Base-by-base conservation (phyloP, 2,888 invertebrate genomes). In the Rotaria magnacalcarata region DNA sequence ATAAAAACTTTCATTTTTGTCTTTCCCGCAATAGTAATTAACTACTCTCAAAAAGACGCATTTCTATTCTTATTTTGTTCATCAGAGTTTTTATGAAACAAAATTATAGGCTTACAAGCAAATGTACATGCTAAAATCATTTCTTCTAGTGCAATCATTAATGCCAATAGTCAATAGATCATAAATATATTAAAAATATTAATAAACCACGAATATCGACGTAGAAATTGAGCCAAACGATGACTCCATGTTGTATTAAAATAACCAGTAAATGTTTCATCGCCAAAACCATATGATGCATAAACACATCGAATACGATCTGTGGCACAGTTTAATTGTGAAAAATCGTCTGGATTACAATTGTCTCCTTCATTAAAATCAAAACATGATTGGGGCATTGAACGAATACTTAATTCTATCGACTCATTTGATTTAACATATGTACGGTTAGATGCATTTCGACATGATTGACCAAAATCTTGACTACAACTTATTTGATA, bases 41-140 rank as follows among this genome's bases (percentile, higher is more conserved):
- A 34, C 34, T 34, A 2, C 34, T 34, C 34, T 34, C 1, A 34
- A 34, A 34, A 34, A 34, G 34, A 34, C 34, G 34, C 34, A 34
- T 2, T 34, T 34, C 34, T 34, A 34, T 34, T 34, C 34, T 1
- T 34, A 34, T 34, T 34, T 34, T 34, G 34, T 34, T 34, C 34
- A 34, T 34, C 4, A 3, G 8, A 16, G 34, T 27, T 19, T 34
- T 34, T 7, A 21, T 21, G 6, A 34, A 14, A 34, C 4, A 34
- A 67, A 19, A 7, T 6, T 14, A 67, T 14, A 5, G 2, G 1
- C 34, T 67, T 34, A 67, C 67, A 67, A 67, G 34, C 67, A 67
- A 67, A 67, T 67, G 67, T 67, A 67, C 67, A 67, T 67, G 67
- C 67, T 67, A 67, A 67, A 67, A 67, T 16, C 67, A 67, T 67